Evolutionary conservation across 2,113 vertebrate genomes (phyloP), one percentile per base, ranked within the genome.

Genomic region (Saguinus midas): DNA sequence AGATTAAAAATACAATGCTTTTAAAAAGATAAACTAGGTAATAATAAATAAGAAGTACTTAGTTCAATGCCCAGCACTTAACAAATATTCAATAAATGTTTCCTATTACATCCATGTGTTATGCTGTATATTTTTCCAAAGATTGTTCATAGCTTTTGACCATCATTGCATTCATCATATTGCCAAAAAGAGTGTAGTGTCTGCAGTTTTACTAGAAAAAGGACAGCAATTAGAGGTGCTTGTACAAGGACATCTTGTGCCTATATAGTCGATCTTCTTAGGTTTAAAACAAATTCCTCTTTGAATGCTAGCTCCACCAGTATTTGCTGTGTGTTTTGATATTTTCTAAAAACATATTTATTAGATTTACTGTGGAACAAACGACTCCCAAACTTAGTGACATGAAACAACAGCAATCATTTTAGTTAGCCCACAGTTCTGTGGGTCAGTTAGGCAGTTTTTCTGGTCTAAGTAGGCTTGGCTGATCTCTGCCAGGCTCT

Each of bases 201-300:
- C 82, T 0, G 0, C 27, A 90, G 55, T 90, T 94, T 48, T 70
- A 79, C 92, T 97, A 93, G 83, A 86, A 75, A 68, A 16, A 97
- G 83, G 87, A 29, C n/a, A 96, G 37, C 29, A 40, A 1, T 78
- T 96, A 96, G 5, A 95, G 18, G 23, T 96, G 93, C 50, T 88
- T 85, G 78, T 97, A 96, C 90, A 91, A 92, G 79, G 87, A 61
- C 58, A 96, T 79, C 18, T 2, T 27, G 61, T 91, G 23, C 72
- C 20, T 90, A 21, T 64, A 68, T 66, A 89, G 84, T 61, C 81
- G 85, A 40, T 73, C 75, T 83, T 97, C 98, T 96, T 91, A 92
- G 93, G 55, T 58, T 94, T 96, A 93, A 97, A 98, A 97, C n/a
- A 90, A 75, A 18, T 90, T 91, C 72, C 80, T 14, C 40, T 97